Evolutionary conservation across 2,113 vertebrate species (phyloP), one percentile per base, ranked within the genome.

Genomic region (Ahaetulla prasina): DNA sequence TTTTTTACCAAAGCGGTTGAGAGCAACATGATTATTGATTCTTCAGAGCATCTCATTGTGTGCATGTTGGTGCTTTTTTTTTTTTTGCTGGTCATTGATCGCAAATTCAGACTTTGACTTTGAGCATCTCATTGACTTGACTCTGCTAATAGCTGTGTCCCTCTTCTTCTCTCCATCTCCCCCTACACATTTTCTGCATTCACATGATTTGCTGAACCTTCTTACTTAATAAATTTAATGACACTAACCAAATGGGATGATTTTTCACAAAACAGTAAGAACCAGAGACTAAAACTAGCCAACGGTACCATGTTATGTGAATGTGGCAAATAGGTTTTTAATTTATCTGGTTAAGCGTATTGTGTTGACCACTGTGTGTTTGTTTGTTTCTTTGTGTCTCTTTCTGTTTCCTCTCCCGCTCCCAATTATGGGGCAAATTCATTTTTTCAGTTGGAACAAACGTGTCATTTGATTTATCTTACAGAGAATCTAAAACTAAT

Each of bases 401-500:
- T 39, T 80, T 43, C 74, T 80, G 18, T 80, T 22, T 80, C 74
- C 49, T n/a, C 27, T 16, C 27, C 8, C 14, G 20, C 50, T 52
- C 12, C 55, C 39, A 63, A 87, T 95, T 95, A 93, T 91, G 92
- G 88, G 91, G 93, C 94, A 93, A 94, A 95, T 95, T 95, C 91
- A 93, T 96, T 96, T 95, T 85, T 94, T 91, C 92, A 93, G 89
- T 94, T 95, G 95, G 86, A 95, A 94, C 93, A 60, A 95, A 95
- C 87, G 94, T 94, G 96, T 94, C 96, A 93, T 94, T 91, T 94
- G 95, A 95, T 96, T 95, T 96, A 63, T 96, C 94, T 95, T 89
- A 87, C 52, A 50, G 94, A 95, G 94, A 93, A 95, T 95, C 96
- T 95, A 85, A 94, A 96, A 96, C 94, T 85, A 96, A 96, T 96